These are phyloP conservation scores for Delia radicum DNA, from an alignment of 1,140 invertebrate species.

Conservation along the genomic window DNA sequence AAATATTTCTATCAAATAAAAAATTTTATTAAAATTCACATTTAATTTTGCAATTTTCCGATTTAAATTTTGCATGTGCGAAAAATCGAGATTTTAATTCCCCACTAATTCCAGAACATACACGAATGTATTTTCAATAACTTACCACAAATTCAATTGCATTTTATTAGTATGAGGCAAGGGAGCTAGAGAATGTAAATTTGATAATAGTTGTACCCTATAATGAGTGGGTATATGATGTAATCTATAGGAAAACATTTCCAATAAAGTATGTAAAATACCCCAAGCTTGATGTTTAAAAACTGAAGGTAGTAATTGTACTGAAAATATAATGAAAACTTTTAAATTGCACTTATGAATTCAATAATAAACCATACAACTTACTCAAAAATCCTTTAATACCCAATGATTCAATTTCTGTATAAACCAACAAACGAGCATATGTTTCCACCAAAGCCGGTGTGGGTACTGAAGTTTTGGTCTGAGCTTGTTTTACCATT, in stretches of 20 bases:
- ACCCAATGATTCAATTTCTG: conserved; percentile 94
- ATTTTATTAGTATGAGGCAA: conserved; percentile 93
- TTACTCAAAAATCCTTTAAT: conserved; percentile 95
- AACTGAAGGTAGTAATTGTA: conserved; percentile 83
- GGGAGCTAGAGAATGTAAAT: conserved; percentile 84
- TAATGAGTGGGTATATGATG: conserved; percentile 96
- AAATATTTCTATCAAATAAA: too few species aligned
- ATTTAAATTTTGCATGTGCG: too few species aligned
- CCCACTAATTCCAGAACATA: neutral
- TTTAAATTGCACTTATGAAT: neutral
- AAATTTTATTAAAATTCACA: too few species aligned
- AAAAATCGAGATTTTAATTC: too few species aligned
- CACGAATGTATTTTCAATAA: neutral
- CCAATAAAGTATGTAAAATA: conserved; percentile 88
- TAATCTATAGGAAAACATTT: conserved; percentile 95
- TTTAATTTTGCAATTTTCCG: too few species aligned
- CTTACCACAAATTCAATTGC: conserved; percentile 82
- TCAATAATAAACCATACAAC: too few species aligned
- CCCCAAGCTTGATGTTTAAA: conserved; percentile 93
- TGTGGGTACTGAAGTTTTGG: conserved; percentile 77
- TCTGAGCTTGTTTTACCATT: conserved; percentile 59
- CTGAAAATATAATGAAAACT: conserved; percentile 54
- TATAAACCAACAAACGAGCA: conserved; percentile 88
- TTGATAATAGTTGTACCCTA: conserved; percentile 84
- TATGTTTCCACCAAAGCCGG: conserved; percentile 95